Evolutionary conservation across 2,888 invertebrate genomes (phyloP), one percentile per base, ranked within the genome.

Genomic region (Piscicola geometra): DNA sequence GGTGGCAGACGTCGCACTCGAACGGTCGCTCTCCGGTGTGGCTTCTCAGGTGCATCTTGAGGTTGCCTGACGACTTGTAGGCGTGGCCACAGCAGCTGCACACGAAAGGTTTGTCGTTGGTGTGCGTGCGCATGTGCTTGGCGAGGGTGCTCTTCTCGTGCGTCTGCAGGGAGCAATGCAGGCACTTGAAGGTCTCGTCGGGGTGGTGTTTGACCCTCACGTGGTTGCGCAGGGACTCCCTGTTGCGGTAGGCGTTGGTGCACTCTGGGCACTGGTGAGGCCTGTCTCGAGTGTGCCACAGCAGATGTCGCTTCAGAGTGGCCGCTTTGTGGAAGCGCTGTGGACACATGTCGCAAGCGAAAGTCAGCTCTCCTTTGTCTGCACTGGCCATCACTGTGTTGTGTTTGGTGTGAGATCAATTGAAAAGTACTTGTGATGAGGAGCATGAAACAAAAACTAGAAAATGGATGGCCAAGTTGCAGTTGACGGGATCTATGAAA

Each of bases 101-200:
- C 18, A 71, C 52, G 71, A 36, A 71, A 30, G 71, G 71, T 52
- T 47, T 50, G 1, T 52, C 50, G 41, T 32, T 33, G n/a, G 71
- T 71, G 56, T 71, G 71, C 21, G n/a, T 71, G 32, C 52, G 36
- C 71, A 71, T 71, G 71, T 71, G 71, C 41, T 71, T 71, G n/a
- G 33, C 52, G 0, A 71, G 50, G n/a, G 52, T 52, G 47, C 71
- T 32, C 18, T 47, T 36, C 9, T 71, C 71, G 18, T 2, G 47
- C 18, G 71, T 71, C 33, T 71, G 28, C 25, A 71, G 50, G 0
- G 33, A 28, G 33, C 71, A 71, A 50, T 71, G 71, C 15, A 41
- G 41, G 32, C 71, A 71, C 32, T 32, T 5, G 52, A 28, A 32
- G 1, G 71, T 25, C 9, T n/a, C 32, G 25, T 28, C 47, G 15